Base-by-base conservation (phyloP, 2,797 vertebrate genomes). In the Cercopithecus mitis region DNA sequence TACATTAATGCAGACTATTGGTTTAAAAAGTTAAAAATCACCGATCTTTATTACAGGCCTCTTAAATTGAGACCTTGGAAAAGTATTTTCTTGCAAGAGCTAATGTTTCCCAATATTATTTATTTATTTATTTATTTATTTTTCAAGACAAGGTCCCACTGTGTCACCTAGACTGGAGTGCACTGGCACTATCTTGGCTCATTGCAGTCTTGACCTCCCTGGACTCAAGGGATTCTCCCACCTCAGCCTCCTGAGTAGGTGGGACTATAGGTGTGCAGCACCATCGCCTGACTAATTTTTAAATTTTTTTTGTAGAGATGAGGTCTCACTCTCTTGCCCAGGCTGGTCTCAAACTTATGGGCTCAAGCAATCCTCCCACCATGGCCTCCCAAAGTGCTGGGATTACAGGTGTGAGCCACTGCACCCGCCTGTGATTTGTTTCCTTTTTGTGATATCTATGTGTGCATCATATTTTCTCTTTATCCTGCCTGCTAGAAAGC, bases 391-490 rank as follows among this genome's bases (percentile, higher is more conserved):
- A 39, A 72, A 72, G 67, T 22, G 67, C 67, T 72, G 67, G 67
- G n/a, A 72, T 72, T 72, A 72, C n/a, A 39, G n/a, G 67, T 39
- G 67, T 72, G n/a, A 20, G n/a, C 36, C 36, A 72, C n/a, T 20
- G 20, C 36, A 5, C 36, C 67, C 1, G 1, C 67, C n/a, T 39
- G 33, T 67, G 15, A 67, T 91, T 89, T 92, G 43, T 91, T 96
- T 91, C 25, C 7, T 96, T 95, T 88, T 88, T 73, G 79, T 82
- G 76, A 77, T 64, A 41, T 81, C 67, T 89, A 0, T 22, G 0
- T 84, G 81, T 77, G 17, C 7, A 14, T 90, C 41, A 8, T 73
- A 27, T 93, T 95, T 98, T 94, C 67, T 95, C 55, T 95, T 96
- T 82, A 64, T 58, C 61, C 90, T 73, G 57, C 39, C 92, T 88